Evolutionary conservation across 2,888 invertebrate species (phyloP).

Genomic region (Mesorhabditis belari): DNA sequence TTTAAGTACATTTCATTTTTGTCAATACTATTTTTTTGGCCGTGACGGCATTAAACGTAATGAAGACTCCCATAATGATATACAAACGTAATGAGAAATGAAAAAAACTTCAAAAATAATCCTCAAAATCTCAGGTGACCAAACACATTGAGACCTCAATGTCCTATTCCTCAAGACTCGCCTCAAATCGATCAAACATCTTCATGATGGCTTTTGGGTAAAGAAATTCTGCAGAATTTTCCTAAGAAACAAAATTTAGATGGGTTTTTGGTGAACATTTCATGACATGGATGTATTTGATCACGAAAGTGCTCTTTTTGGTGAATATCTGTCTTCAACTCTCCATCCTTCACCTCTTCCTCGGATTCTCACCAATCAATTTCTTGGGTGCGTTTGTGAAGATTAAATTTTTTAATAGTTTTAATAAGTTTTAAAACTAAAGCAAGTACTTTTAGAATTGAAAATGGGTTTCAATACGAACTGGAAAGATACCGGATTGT

Average conservation of each 20-base stretch:
- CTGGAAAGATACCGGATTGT: conserved; percentile 29
- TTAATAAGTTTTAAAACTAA: neutral
- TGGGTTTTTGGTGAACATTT: conserved; percentile 13
- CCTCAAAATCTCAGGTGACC: no score
- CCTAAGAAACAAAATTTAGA: no score
- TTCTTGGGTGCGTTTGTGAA: conserved; percentile 18
- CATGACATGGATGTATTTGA: conserved; percentile 36
- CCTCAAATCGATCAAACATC: neutral
- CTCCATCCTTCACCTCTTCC: conserved; percentile 41
- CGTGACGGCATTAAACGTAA: no score
- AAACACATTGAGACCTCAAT: no score
- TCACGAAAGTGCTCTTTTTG: conserved; percentile 49
- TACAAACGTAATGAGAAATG: no score
- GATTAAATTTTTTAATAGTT: neutral
- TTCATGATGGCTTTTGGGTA: neutral
- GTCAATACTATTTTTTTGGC: no score
- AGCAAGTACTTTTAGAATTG: conserved; percentile 10
- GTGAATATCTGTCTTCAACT: conserved; percentile 41
- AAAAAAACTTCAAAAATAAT: no score
- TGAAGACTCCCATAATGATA: no score
- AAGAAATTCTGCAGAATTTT: no score
- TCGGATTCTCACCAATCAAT: conserved; percentile 31
- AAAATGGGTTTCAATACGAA: conserved; percentile 23
- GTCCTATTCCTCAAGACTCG: no score
- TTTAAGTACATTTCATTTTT: no score